Percentiles rank a stretch among this genome's conserved stretches.
These are phyloP conservation scores for Dreissena rostriformis DNA, from an alignment of 1,140 invertebrate genomes.

Conservation along the genomic window DNA sequence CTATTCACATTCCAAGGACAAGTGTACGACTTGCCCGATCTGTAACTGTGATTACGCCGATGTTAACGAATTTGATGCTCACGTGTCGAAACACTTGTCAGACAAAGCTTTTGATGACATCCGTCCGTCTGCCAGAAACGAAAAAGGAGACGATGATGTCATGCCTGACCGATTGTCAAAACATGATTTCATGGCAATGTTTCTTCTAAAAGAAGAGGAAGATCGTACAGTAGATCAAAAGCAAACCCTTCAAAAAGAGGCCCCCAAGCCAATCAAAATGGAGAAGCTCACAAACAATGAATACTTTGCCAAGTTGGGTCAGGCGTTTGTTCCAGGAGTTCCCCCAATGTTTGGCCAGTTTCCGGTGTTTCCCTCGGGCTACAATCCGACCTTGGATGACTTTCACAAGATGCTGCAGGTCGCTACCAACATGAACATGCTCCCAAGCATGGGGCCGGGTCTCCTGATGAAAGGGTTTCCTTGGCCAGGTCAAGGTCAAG, in stretches of 20 bases:
- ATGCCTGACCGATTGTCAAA: constrained; percentile 78
- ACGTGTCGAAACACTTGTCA: constrained; percentile 78
- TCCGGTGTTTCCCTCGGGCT: constrained; percentile 36
- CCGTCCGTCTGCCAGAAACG: constrained; percentile 39
- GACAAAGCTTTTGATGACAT: constrained; percentile 72
- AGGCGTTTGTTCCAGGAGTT: constrained; percentile 60
- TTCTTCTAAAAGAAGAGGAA: constrained; percentile 86
- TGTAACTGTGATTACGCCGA: constrained; percentile 79
- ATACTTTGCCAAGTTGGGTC: constrained; percentile 70
- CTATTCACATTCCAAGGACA: constrained; percentile 70
- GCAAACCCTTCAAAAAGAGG: constrained; percentile 37
- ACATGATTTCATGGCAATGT: constrained; percentile 90
- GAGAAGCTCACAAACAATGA: constrained; percentile 70
- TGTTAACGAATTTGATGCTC: constrained; percentile 70
- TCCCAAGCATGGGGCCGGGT: constrained; percentile 48
- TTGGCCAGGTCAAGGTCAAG: too few relatives aligned
- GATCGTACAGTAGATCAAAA: constrained; percentile 41
- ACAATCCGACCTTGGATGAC: constrained; percentile 54
- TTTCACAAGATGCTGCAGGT: constrained; percentile 64
- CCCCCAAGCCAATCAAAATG: constrained; percentile 50
- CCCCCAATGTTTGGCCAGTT: constrained; percentile 51
- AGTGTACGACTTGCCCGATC: constrained; percentile 70
- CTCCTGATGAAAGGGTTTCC: constrained; percentile 44
- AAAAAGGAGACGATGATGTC: constrained; percentile 45
- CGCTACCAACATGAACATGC: constrained; percentile 56